phyloP scores from a whole-genome alignment of 2,888 invertebrate genomes.

The Callimorpha dominula region DNA sequence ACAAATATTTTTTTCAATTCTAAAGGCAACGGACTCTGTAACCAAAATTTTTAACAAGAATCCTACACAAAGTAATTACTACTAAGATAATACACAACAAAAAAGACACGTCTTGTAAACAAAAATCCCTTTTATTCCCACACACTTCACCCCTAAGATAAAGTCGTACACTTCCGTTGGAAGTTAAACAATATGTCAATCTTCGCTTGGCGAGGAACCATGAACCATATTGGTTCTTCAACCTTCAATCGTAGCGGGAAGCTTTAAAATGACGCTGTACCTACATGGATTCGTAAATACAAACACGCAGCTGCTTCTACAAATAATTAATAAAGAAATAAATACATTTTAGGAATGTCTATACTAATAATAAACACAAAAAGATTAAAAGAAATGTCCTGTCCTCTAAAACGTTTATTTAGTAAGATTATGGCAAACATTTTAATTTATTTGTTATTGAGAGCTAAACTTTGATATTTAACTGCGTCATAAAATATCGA shows the following conservation, averaged over 20 bases:
- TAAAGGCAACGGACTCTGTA: too few species aligned
- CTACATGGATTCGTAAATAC: slow-evolving; percentile 25
- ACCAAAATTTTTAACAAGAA: background rate
- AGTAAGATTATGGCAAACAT: background rate
- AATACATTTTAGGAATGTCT: background rate
- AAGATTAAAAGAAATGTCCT: background rate
- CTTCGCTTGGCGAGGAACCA: slow-evolving; percentile 49
- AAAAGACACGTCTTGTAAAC: slow-evolving; percentile 28
- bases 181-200: slow-evolving; percentile 66
- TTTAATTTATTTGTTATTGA: background rate
- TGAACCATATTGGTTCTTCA: slow-evolving; percentile 42
- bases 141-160: slow-evolving; percentile 48
- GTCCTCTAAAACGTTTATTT: background rate
- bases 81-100: background rate
- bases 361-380: background rate
- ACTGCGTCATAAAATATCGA: slow-evolving; percentile 1
- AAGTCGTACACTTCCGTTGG: slow-evolving; percentile 55
- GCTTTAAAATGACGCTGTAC: slow-evolving; percentile 51
- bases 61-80: background rate
- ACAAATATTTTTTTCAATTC: too few species aligned
- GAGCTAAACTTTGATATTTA: slow-evolving; percentile 5
- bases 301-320: slow-evolving; percentile 27
- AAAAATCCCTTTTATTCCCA: slow-evolving; percentile 39
- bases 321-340: slow-evolving; percentile 9
- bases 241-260: slow-evolving; percentile 39